Conservation (phyloP, 2,797 vertebrate species). For the Oceanodroma leucorhoa region DNA sequence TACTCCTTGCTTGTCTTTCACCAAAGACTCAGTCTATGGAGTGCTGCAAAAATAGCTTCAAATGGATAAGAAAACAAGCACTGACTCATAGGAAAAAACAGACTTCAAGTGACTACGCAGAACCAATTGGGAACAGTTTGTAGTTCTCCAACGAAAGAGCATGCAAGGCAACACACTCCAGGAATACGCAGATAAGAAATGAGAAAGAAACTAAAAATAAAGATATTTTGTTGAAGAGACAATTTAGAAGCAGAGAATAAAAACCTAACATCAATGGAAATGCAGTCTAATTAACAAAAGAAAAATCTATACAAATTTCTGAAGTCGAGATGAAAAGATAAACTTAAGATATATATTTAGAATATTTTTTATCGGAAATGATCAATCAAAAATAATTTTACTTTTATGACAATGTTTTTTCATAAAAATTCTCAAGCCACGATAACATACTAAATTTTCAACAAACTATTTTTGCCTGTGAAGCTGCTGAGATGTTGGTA, state of each 20-base stretch:
- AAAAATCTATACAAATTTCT: not conserved
- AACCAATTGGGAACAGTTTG: accelerated
- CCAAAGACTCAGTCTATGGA: not conserved
- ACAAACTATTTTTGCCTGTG: not conserved
- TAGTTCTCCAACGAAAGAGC: not conserved
- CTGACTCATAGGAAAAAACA: not conserved
- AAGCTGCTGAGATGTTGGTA: not conserved
- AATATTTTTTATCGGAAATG: not conserved
- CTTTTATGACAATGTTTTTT: not conserved
- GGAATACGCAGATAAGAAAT: not conserved
- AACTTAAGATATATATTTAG: not conserved
- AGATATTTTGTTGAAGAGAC: not conserved
- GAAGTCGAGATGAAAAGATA: not conserved
- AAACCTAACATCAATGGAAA: not conserved
- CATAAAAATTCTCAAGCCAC: not conserved
- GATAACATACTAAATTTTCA: not conserved
- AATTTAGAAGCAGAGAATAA: not conserved
- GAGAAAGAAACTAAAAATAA: not conserved
- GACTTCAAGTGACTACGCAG: not conserved
- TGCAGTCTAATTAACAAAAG: not conserved
- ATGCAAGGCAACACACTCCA: not conserved
- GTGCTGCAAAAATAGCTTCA: not conserved
- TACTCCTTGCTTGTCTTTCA: not conserved
- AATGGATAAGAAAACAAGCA: not conserved
- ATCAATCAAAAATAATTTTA: not conserved